phyloP scores from a whole-genome alignment of 92 coral and sea anemone genomes.

The Parazoanthus swiftii region DNA sequence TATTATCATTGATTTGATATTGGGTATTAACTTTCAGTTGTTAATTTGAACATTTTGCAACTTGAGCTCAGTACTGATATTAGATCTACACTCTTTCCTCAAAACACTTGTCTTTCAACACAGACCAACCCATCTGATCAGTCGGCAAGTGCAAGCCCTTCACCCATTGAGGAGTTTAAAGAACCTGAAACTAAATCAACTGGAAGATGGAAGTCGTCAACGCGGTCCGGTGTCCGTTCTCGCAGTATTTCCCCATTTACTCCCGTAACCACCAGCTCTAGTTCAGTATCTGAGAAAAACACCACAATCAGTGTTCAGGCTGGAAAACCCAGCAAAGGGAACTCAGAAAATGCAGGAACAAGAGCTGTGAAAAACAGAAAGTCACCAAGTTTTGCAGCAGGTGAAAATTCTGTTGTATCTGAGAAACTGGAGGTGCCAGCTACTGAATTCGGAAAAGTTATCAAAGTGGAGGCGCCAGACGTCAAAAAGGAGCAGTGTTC shows the following conservation, averaged over 20 bases:
- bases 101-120: background rate
- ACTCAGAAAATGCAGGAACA: slow-evolving; percentile 11
- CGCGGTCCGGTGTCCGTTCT: slow-evolving; percentile 63
- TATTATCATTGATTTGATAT: too few relatives aligned
- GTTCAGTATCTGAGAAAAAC: slow-evolving; percentile 23
- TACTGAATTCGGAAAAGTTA: background rate
- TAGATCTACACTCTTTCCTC: background rate
- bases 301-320: slow-evolving; percentile 7
- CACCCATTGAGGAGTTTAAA: slow-evolving; percentile 87
- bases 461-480: background rate
- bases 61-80: background rate
- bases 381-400: slow-evolving; percentile 20
- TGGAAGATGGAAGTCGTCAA: slow-evolving; percentile 54
- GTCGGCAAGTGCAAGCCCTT: slow-evolving; percentile 86
- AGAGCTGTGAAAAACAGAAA: slow-evolving; percentile 17
- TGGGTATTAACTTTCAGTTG: too few relatives aligned
- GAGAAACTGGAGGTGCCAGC: background rate
- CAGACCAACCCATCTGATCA: slow-evolving; percentile 77
- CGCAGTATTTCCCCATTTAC: slow-evolving; percentile 64
- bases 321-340: slow-evolving; percentile 27
- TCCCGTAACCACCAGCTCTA: slow-evolving; percentile 2
- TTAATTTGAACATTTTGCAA: background rate
- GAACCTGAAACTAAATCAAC: slow-evolving; percentile 80
- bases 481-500: slow-evolving; percentile 2
- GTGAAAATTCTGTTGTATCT: background rate